Conservation (phyloP, 2,888 invertebrate species). For the Idaea straminata region DNA sequence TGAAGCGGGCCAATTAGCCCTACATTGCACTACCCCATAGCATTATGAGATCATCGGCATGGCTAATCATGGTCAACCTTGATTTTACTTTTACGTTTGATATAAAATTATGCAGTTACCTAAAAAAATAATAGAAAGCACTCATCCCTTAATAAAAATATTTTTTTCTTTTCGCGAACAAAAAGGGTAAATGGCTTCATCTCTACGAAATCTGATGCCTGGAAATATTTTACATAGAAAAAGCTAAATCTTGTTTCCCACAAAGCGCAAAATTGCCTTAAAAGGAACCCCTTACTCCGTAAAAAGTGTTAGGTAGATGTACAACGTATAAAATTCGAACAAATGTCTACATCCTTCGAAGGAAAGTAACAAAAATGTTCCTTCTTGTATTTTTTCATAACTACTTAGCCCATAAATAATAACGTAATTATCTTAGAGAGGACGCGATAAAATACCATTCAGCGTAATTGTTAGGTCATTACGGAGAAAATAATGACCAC, state of each 20-base stretch:
- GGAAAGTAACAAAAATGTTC: background rate
- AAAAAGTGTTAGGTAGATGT: background rate
- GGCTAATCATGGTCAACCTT: background rate
- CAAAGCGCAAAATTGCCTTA: conserved; percentile 24
- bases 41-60: background rate
- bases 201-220: conserved; percentile 30
- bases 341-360: background rate
- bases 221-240: conserved; percentile 27
- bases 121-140: background rate
- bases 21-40: background rate
- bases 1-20: too few species aligned
- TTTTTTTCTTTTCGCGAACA: conserved; percentile 26
- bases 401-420: background rate
- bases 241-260: conserved; percentile 28
- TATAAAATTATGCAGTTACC: background rate
- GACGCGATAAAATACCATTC: conserved; percentile 1
- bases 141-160: background rate
- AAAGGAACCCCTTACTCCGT: conserved; percentile 17
- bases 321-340: background rate
- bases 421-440: conserved; percentile 1
- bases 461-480: conserved; percentile 1
- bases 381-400: background rate
- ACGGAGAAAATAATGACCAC: background rate
- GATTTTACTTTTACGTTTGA: background rate
- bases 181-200: conserved; percentile 31